Conservation (phyloP, 2,888 invertebrate genomes). For the Xestia sexstrigata region DNA sequence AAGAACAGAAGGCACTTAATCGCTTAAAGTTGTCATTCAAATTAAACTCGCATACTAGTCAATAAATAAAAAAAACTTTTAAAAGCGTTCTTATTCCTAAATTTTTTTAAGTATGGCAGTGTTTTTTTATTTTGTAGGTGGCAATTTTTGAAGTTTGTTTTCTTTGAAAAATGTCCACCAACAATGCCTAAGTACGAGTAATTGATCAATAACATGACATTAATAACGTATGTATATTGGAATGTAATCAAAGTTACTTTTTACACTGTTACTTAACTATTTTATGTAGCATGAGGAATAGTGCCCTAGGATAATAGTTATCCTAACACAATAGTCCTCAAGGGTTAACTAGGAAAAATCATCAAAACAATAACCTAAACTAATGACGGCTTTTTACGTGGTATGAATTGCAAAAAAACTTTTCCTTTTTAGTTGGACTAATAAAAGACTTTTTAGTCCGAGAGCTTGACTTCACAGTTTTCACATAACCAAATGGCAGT, state of each 20-base stretch:
- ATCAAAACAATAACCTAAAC: conserved; percentile 31
- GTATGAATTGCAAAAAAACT: background rate
- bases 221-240: conserved; percentile 66
- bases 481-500: background rate
- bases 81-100: conserved; percentile 64
- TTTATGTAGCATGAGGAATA: conserved; percentile 34
- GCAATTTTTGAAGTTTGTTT: conserved; percentile 71
- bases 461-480: background rate
- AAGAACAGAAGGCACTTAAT: conserved; percentile 69
- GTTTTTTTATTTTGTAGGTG: conserved; percentile 74
- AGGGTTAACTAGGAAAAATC: conserved; percentile 31
- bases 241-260: conserved; percentile 68
- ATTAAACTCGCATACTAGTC: conserved; percentile 56
- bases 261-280: conserved; percentile 62
- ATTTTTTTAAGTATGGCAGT: conserved; percentile 81
- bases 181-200: conserved; percentile 86
- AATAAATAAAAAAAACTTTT: conserved; percentile 63
- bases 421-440: background rate
- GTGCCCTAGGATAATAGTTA: conserved; percentile 8
- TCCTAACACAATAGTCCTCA: conserved; percentile 33
- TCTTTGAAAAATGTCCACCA: conserved; percentile 78
- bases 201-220: conserved; percentile 79
- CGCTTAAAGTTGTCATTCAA: conserved; percentile 61
- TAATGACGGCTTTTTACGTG: conserved; percentile 22
- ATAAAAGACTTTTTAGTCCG: background rate